Conservation (phyloP, 2,888 invertebrate species). For the Onthophagus sagittarius region DNA sequence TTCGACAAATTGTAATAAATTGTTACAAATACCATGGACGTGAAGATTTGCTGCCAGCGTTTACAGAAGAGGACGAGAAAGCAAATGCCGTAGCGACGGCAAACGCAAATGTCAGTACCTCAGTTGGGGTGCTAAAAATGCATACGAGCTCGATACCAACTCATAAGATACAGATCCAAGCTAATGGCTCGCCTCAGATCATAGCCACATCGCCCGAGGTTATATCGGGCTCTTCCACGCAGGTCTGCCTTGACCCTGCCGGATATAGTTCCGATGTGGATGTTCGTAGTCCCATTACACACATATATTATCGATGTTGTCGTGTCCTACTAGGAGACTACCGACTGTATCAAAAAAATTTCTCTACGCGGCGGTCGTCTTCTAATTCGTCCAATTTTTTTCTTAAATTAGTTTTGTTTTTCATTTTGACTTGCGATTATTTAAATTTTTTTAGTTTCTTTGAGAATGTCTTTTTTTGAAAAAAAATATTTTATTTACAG, state of each 20-base stretch:
- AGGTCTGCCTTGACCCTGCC: constrained; percentile 73
- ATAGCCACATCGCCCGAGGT: constrained; percentile 53
- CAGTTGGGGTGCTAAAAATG: constrained; percentile 53
- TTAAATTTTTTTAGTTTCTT: constrained; percentile 7
- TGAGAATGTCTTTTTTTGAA: not conserved
- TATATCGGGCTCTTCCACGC: constrained; percentile 53
- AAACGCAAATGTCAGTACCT: constrained; percentile 49
- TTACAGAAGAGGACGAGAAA: constrained; percentile 87
- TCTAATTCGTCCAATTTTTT: constrained; percentile 10
- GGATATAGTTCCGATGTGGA: constrained; percentile 71
- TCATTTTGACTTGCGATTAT: not conserved
- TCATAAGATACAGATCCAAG: constrained; percentile 52
- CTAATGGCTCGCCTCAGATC: constrained; percentile 52
- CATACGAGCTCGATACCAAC: constrained; percentile 48
- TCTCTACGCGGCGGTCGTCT: constrained; percentile 18
- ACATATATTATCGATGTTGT: constrained; percentile 29
- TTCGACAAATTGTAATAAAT: constrained; percentile 94
- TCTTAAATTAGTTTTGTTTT: constrained; percentile 13
- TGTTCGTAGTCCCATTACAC: constrained; percentile 55
- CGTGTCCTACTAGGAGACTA: constrained; percentile 22
- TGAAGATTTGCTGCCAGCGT: constrained; percentile 91
- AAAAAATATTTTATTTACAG: not conserved
- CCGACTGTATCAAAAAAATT: not conserved
- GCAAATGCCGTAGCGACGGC: constrained; percentile 58
- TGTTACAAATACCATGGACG: constrained; percentile 97